Evolutionary conservation across 37 sponge, comb jelly and placozoan genomes (phyloP).

Genomic region (Haliclona indistincta): DNA sequence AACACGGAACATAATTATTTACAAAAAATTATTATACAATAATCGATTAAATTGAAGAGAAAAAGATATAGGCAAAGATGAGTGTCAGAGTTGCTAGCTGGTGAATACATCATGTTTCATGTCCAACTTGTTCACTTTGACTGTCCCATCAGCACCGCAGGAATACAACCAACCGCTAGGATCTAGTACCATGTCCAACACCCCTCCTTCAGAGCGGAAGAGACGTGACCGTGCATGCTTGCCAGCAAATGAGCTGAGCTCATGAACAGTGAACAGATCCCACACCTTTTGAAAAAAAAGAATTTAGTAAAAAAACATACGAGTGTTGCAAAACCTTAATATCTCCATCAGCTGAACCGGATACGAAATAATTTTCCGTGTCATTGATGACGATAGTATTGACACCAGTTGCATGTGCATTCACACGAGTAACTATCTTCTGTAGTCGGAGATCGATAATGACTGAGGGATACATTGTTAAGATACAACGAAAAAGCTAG

Average conservation of each 20-base stretch:
- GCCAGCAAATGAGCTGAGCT: conserved; percentile 38
- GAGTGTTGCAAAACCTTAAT: conserved; percentile 67
- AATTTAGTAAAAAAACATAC: not conserved
- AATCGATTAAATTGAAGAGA: too few relatives aligned
- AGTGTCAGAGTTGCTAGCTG: too few relatives aligned
- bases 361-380: conserved; percentile 79
- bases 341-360: conserved; percentile 88
- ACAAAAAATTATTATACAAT: too few relatives aligned
- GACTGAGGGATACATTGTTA: conserved; percentile 16
- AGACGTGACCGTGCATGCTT: conserved; percentile 53
- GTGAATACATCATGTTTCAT: too few relatives aligned
- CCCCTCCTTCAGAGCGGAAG: conserved; percentile 70
- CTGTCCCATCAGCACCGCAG: conserved; percentile 74
- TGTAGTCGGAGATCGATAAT: conserved; percentile 86
- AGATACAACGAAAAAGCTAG: not conserved
- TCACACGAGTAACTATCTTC: conserved; percentile 44
- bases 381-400: conserved; percentile 76
- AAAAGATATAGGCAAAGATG: too few relatives aligned
- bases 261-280: conserved; percentile 50
- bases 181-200: conserved; percentile 47
- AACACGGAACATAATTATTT: too few relatives aligned
- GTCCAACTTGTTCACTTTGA: conserved; percentile 27
- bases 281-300: conserved; percentile 42
- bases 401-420: conserved; percentile 74
- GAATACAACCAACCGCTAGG: conserved; percentile 64